phyloP scores from a whole-genome alignment of 2,113 vertebrate species.

The Psilopsiagon aymara region DNA sequence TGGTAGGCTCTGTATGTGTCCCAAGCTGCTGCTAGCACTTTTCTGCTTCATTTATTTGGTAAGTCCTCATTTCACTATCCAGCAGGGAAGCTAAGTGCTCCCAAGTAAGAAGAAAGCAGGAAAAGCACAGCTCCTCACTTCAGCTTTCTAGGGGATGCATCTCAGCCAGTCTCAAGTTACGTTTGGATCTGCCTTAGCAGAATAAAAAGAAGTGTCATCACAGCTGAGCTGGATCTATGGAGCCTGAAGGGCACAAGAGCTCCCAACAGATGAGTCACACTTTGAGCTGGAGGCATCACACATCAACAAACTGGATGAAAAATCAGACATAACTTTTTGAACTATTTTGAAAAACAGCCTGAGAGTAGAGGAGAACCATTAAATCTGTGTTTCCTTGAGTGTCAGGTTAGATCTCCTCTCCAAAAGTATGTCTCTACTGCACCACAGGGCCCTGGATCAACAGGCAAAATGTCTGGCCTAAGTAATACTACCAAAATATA shows the following conservation, averaged over 20 bases:
- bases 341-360: neutral
- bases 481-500: neutral
- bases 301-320: neutral
- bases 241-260: neutral
- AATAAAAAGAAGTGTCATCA: neutral
- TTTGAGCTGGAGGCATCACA: neutral
- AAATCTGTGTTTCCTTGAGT: neutral
- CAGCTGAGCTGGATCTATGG: neutral
- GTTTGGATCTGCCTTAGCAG: neutral
- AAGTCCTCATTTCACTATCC: neutral
- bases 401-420: neutral
- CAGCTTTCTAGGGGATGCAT: neutral
- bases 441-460: neutral
- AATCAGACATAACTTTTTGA: neutral
- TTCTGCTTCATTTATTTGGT: neutral
- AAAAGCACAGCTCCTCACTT: neutral
- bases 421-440: neutral
- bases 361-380: neutral
- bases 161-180: neutral
- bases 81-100: neutral
- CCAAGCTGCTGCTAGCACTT: neutral
- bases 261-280: neutral
- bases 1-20: neutral
- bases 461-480: neutral
- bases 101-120: neutral